These are phyloP conservation scores for Kryphioiulus occultus DNA, from an alignment of 2,888 invertebrate species.

Conservation along the genomic window DNA sequence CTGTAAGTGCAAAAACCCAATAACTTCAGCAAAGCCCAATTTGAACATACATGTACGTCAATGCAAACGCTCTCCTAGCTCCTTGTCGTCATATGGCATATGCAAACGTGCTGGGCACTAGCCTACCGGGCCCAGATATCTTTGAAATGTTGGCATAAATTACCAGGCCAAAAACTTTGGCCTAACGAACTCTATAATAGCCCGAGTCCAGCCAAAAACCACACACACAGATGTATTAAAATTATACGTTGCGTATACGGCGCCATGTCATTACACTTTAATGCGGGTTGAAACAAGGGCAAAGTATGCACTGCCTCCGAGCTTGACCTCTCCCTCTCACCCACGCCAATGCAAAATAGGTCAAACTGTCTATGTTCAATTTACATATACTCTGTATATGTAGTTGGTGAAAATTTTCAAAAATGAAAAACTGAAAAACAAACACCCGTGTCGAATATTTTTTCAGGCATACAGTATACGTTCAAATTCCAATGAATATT, in stretches of 20 bases:
- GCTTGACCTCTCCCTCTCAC: neutral
- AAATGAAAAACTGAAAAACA: no score
- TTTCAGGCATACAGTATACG: no score
- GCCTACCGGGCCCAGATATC: neutral
- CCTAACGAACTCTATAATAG: neutral
- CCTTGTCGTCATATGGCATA: neutral
- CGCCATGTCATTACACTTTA: neutral
- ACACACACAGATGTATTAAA: neutral
- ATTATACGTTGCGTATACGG: neutral
- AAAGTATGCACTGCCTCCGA: neutral
- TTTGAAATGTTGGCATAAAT: neutral
- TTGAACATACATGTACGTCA: neutral
- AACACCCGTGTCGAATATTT: no score
- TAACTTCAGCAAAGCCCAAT: neutral
- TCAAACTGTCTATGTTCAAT: neutral
- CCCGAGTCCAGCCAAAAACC: neutral
- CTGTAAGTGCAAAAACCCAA: conserved; percentile 16
- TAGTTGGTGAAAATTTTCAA: no score
- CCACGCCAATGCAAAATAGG: conserved; percentile 2
- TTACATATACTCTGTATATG: no score
- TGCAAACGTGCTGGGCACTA: neutral
- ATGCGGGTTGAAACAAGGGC: neutral
- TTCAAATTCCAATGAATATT: no score
- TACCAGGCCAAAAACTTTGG: neutral
- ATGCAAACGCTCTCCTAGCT: neutral